Evolutionary conservation across 1,140 invertebrate genomes (phyloP).

Genomic region (Macrobrachium rosenbergii): DNA sequence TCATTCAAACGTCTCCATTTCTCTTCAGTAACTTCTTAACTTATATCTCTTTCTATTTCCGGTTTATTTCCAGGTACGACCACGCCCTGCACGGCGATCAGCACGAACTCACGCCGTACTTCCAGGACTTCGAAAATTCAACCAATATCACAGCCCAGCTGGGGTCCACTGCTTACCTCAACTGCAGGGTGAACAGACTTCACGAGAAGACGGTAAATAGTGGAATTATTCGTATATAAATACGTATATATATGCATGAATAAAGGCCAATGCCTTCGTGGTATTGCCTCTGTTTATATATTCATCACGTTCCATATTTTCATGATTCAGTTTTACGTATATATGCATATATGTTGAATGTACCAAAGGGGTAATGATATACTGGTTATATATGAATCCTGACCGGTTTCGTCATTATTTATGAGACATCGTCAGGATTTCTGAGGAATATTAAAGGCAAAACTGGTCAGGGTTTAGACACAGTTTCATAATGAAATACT

Average conservation of each 20-base stretch:
- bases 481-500: no score
- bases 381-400: no score
- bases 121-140: slow-evolving; percentile 56
- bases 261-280: background rate
- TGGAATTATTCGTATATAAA: background rate
- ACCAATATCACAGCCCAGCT: slow-evolving; percentile 83
- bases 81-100: slow-evolving; percentile 48
- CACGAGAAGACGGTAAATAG: slow-evolving; percentile 87
- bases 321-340: slow-evolving; percentile 23
- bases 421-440: no score
- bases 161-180: slow-evolving; percentile 82
- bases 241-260: background rate
- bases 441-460: no score
- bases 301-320: slow-evolving; percentile 7
- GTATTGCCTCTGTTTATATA: no score
- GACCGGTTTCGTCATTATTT: no score
- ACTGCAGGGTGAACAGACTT: slow-evolving; percentile 85
- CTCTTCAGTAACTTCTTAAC: background rate
- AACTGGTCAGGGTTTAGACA: no score
- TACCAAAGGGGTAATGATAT: no score
- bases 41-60: background rate
- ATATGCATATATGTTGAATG: slow-evolving; percentile 24
- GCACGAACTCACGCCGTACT: slow-evolving; percentile 61
- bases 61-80: slow-evolving; percentile 42
- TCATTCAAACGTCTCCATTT: background rate